Conservation (phyloP, 1,140 invertebrate species). For the Trichonephila inaurata region DNA sequence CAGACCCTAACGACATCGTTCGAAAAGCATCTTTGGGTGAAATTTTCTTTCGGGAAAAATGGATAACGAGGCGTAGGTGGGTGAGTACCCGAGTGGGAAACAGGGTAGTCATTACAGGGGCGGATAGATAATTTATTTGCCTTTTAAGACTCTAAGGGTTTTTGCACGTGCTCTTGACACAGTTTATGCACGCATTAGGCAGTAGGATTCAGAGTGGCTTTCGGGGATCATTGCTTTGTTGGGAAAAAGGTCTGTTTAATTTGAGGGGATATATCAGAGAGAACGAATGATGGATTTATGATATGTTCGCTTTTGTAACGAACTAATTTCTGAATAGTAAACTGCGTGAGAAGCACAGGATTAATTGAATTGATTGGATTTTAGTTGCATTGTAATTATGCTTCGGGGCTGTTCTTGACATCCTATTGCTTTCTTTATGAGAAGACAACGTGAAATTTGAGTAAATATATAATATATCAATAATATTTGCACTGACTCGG, state of each 20-base stretch:
- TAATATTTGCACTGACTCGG: too few relatives aligned
- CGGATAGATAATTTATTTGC: conserved; percentile 69
- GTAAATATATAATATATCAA: too few relatives aligned
- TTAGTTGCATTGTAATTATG: too few relatives aligned
- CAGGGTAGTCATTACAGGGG: conserved; percentile 66
- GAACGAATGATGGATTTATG: background rate
- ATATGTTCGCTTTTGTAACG: too few relatives aligned
- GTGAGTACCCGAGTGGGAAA: background rate
- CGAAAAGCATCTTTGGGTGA: conserved; percentile 44
- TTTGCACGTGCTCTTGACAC: conserved; percentile 31
- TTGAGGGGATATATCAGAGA: background rate
- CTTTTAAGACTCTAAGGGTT: conserved; percentile 52
- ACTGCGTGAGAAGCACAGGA: too few relatives aligned
- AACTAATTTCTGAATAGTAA: too few relatives aligned
- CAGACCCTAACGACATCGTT: conserved; percentile 50
- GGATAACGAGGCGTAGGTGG: conserved; percentile 36
- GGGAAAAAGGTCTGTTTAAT: background rate
- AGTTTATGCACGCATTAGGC: conserved; percentile 22
- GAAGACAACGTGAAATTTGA: too few relatives aligned
- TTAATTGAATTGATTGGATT: too few relatives aligned
- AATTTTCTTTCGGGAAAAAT: conserved; percentile 20
- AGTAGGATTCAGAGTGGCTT: background rate
- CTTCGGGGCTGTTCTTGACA: too few relatives aligned
- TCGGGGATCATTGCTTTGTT: background rate
- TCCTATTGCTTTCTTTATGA: too few relatives aligned